These are phyloP conservation scores for Zeugodacus cucurbitae DNA, from an alignment of 1,140 invertebrate species.

Conservation along the genomic window DNA sequence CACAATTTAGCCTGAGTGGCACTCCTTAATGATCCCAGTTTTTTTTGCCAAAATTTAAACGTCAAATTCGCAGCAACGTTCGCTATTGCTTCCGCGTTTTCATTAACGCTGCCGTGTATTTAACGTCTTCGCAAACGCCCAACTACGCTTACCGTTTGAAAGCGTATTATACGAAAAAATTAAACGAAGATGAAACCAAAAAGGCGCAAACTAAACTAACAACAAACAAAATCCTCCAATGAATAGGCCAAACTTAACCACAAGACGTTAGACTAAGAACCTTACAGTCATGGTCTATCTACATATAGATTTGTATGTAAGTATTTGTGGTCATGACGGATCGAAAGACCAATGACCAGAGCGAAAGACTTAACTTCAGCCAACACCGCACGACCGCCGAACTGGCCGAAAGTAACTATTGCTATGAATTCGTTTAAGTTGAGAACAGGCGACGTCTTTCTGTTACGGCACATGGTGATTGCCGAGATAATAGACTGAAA, in stretches of 20 bases:
- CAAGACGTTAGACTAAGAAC: background rate
- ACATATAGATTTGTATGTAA: background rate
- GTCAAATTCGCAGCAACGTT: background rate
- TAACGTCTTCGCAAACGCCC: background rate
- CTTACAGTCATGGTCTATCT: background rate
- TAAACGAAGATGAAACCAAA: background rate
- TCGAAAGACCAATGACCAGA: conserved; percentile 29
- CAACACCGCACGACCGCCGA: background rate
- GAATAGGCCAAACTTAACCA: background rate
- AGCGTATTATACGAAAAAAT: background rate
- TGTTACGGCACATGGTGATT: conserved; percentile 20
- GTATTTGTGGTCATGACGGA: background rate
- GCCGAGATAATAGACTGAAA: conserved; percentile 27
- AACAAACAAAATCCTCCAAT: background rate
- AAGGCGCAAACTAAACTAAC: background rate
- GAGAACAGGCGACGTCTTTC: conserved; percentile 22
- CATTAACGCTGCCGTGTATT: background rate
- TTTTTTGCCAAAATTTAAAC: background rate
- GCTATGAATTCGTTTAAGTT: background rate
- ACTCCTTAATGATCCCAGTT: background rate
- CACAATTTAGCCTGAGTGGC: background rate
- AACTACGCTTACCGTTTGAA: conserved; percentile 10
- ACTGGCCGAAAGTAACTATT: background rate
- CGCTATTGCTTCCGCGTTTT: conserved; percentile 11
- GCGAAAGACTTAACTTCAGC: conserved; percentile 6